A percentile compares a stretch with the other conserved stretches of the same genome.
These are phyloP conservation scores for Esox lucius DNA, from an alignment of 2,797 vertebrate genomes.

Conservation along the genomic window DNA sequence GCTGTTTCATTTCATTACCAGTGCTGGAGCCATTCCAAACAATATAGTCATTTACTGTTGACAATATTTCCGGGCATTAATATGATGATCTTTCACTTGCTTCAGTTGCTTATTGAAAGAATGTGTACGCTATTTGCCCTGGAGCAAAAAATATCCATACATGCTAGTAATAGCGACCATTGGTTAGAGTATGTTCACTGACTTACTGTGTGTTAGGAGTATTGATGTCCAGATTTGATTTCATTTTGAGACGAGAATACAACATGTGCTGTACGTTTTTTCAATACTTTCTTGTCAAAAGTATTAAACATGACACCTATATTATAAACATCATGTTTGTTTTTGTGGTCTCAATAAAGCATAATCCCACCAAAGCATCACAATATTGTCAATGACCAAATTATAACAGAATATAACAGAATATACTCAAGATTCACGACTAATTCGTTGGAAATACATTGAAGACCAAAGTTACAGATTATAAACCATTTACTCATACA, in stretches of 20 bases:
- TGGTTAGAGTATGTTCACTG: background rate
- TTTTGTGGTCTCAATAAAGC: background rate
- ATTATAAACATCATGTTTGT: background rate
- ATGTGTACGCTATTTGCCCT: background rate
- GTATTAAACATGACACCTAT: background rate
- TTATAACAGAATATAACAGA: background rate
- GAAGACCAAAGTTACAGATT: too few species aligned
- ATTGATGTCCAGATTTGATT: background rate
- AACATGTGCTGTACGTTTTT: background rate
- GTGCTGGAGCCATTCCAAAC: constrained; percentile 11
- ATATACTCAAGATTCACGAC: too few species aligned
- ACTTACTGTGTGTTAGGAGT: background rate
- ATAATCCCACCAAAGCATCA: background rate
- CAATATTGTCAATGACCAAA: background rate
- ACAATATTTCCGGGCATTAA: background rate
- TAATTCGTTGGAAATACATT: too few species aligned
- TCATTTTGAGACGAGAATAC: background rate
- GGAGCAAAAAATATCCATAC: background rate
- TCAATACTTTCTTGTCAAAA: background rate
- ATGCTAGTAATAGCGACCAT: background rate
- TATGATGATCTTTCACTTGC: background rate
- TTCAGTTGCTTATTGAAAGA: background rate
- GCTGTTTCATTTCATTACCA: background rate
- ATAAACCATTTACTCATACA: too few species aligned
- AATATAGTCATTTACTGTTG: constrained; percentile 3